Conservation (phyloP, 2,888 invertebrate genomes). For the Dolichomitus sp. region DNA sequence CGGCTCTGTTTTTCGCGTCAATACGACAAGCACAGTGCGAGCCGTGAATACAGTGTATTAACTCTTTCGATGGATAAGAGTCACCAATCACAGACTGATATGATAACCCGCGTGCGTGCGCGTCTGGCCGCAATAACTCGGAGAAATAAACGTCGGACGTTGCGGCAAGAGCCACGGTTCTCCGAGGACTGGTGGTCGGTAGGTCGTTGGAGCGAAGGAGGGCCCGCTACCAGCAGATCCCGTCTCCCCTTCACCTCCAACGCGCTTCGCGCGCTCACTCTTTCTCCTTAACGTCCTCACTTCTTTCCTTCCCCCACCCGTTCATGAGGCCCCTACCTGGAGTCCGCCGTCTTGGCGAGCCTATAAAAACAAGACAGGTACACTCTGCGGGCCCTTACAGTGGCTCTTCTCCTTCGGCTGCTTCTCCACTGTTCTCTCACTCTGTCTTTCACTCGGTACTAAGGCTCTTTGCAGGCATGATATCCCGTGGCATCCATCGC, state of each 20-base stretch:
- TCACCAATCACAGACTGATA: constrained; percentile 17
- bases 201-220: constrained; percentile 75
- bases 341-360: constrained; percentile 83
- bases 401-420: constrained; percentile 84
- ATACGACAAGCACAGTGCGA: neutral
- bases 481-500: constrained; percentile 67
- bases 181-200: constrained; percentile 83
- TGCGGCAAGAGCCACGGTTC: constrained; percentile 78
- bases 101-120: constrained; percentile 36
- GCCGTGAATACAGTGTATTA: neutral
- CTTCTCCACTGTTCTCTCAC: constrained; percentile 70
- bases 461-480: constrained; percentile 55
- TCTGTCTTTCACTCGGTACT: constrained; percentile 51
- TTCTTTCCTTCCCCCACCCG: constrained; percentile 72
- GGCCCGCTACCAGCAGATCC: constrained; percentile 77
- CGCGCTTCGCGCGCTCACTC: constrained; percentile 69
- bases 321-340: constrained; percentile 73
- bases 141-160: constrained; percentile 63
- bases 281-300: constrained; percentile 69
- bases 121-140: constrained; percentile 52
- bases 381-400: constrained; percentile 85
- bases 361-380: constrained; percentile 86
- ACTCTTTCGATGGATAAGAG: constrained; percentile 1
- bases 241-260: constrained; percentile 74
- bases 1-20: neutral